phyloP scores from a whole-genome alignment of 2,113 vertebrate genomes.

The Ovibos moschatus region DNA sequence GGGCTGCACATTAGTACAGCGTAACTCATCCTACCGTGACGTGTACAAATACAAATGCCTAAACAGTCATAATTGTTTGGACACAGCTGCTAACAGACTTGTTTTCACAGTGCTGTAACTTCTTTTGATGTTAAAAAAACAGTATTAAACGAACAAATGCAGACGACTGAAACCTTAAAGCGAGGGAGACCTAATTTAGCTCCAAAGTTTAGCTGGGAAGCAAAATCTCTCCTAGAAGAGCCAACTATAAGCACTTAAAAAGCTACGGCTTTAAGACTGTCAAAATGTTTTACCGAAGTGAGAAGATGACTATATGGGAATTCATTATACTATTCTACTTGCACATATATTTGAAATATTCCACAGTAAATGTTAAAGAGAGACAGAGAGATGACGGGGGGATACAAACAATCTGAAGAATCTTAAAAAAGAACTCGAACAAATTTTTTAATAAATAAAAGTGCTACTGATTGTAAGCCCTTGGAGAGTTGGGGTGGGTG shows the following conservation, averaged over 20 bases:
- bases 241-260: background rate
- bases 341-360: background rate
- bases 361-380: background rate
- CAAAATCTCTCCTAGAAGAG: background rate
- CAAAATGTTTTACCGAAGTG: background rate
- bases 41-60: background rate
- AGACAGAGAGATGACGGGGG: background rate
- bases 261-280: background rate
- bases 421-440: background rate
- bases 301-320: background rate
- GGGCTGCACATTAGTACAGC: background rate
- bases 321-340: background rate
- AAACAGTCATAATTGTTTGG: background rate
- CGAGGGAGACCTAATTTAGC: background rate
- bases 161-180: background rate
- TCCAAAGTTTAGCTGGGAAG: background rate
- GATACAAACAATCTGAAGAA: background rate
- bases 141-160: background rate
- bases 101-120: background rate
- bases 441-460: background rate
- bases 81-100: background rate
- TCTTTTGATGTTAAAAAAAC: background rate
- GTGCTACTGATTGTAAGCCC: background rate
- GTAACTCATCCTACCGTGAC: background rate
- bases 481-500: background rate